Evolutionary conservation across 2,888 invertebrate species (phyloP), one percentile per base, ranked within the genome.

Genomic region (Ectropis crepuscularia): DNA sequence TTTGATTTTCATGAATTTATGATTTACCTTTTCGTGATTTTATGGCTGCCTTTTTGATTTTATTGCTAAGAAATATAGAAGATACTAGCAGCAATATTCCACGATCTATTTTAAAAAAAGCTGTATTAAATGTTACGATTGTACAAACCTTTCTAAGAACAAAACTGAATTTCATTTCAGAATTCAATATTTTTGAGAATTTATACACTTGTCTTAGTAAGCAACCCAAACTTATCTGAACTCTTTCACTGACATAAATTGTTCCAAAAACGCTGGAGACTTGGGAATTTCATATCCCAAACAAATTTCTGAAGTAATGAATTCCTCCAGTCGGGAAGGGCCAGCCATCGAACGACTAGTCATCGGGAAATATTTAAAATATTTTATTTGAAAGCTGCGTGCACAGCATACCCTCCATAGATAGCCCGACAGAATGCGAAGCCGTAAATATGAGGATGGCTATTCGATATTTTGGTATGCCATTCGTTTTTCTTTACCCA

Each of bases 231-330:
- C 45, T 39, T 50, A 45, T 16, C 49, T 43, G n/a, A 41, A 51
- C 51, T 51, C 51, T 45, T 48, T 6, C 37, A 47, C 79, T 78
- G 75, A 74, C 72, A 66, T 61, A 73, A 78, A 82, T 81, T 80
- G 75, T 81, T 82, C 66, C 72, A 70, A 77, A 81, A 82, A 77
- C 74, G 64, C 70, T 76, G 74, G 76, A 80, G 74, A 81, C 83
- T 81, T 73, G 75, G 78, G 88, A 88, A 89, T 88, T 89, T 87
- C 86, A 87, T 87, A 87, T 87, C 78, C 79, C 81, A 85, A 86
- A 88, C 84, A 84, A 86, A 87, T 86, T 87, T 85, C 79, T 77
- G 77, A 73, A 76, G 80, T 83, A 84, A 85, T 85, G 83, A 85
- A 88, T 88, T 86, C 83, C 80, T 64, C 71, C 54, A 69, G 74